Percentiles rank a stretch among this genome's conserved stretches.
Conservation (phyloP, 2,797 vertebrate species). For the Phylloscopus collybita region DNA sequence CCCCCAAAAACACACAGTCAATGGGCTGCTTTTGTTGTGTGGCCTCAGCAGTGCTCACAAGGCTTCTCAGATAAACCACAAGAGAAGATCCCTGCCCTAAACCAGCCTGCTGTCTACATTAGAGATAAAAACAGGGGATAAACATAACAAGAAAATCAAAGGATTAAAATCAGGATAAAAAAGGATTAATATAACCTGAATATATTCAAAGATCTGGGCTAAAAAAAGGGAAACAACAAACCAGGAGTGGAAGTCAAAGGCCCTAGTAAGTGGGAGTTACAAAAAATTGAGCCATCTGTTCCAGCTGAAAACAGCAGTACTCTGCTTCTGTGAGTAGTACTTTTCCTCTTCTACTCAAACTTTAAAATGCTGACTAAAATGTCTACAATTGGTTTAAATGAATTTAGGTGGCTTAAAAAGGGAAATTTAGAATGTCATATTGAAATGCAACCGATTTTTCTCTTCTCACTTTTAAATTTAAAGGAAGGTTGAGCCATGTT, state of each 20-base stretch:
- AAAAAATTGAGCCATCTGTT: not conserved
- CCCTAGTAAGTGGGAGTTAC: not conserved
- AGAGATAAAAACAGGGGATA: not conserved
- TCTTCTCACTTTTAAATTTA: not conserved
- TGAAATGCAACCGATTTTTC: not conserved
- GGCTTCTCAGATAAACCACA: not conserved
- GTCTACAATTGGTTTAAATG: not conserved
- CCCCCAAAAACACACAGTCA: not conserved
- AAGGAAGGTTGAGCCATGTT: not conserved
- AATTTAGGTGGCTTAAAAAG: not conserved
- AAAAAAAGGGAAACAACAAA: not conserved
- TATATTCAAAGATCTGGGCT: not conserved
- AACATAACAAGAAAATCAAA: not conserved
- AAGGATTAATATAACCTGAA: not conserved
- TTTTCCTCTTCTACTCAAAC: not conserved
- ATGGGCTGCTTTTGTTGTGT: not conserved
- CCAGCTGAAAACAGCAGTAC: not conserved
- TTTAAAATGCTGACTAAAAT: not conserved
- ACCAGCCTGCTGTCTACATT: not conserved
- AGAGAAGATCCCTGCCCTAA: not conserved
- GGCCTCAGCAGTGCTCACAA: rapidly evolving
- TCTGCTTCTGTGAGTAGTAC: not conserved
- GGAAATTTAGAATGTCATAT: not conserved
- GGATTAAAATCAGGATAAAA: not conserved
- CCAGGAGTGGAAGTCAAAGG: not conserved